phyloP scores from a whole-genome alignment of 2,797 vertebrate genomes.

The Xiphorhynchus erythropygius region DNA sequence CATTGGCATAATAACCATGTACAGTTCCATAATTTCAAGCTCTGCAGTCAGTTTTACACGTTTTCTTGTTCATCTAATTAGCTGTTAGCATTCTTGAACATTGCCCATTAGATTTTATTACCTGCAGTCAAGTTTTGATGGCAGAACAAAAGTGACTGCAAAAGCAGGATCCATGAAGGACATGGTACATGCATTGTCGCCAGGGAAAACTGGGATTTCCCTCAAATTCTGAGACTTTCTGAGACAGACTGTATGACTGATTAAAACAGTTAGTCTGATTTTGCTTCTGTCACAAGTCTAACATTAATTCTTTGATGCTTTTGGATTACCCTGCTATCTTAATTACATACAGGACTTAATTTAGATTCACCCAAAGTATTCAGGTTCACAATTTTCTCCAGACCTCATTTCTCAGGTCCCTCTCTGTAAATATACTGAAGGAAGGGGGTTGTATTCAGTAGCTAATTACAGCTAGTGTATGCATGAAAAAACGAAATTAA shows the following conservation, averaged over 20 bases:
- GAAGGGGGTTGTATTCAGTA: neutral
- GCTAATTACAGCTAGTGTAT: neutral
- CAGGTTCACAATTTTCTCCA: neutral
- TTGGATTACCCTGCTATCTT: neutral
- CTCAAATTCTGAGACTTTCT: neutral
- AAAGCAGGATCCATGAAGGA: neutral
- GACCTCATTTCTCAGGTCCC: neutral
- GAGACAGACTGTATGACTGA: neutral
- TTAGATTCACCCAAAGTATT: neutral
- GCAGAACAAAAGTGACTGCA: neutral
- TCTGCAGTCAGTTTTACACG: constrained; percentile 22
- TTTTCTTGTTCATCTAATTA: constrained; percentile 54
- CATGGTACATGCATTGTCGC: neutral
- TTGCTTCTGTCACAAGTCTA: neutral
- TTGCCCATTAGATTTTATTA: constrained; percentile 48
- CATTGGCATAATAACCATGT: neutral
- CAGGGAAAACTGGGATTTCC: neutral
- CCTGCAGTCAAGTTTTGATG: constrained; percentile 23
- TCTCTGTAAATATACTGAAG: neutral
- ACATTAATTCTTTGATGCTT: constrained; percentile 1
- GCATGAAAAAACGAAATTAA: neutral
- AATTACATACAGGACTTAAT: neutral
- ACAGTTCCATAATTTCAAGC: constrained; percentile 23
- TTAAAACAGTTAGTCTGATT: neutral
- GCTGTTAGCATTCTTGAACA: constrained; percentile 37